Evolutionary conservation across 2,888 invertebrate species (phyloP).

Genomic region (Polydrusus tereticollis): DNA sequence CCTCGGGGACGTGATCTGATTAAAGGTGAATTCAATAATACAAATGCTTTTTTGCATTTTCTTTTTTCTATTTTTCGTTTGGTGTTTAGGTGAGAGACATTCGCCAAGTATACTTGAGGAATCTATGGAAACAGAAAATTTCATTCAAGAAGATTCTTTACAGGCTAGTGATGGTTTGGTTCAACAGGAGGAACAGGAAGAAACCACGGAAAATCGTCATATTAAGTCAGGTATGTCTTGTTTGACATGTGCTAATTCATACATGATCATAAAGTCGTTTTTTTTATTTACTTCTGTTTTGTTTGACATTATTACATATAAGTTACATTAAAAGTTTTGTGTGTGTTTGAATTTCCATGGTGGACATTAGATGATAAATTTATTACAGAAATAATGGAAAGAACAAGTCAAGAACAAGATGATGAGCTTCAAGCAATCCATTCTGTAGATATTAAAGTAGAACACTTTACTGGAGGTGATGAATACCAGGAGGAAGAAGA

Average conservation of each 20-base stretch:
- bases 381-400: not conserved
- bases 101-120: not conserved
- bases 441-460: not conserved
- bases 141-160: not conserved
- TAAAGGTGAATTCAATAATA: not conserved
- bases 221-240: slow-evolving; percentile 11
- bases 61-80: not conserved
- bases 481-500: not conserved
- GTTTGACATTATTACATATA: no score
- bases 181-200: not conserved
- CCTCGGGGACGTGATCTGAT: not conserved
- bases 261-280: no score
- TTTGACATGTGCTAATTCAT: no score
- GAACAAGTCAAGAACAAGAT: not conserved
- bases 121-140: not conserved
- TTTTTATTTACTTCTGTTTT: no score
- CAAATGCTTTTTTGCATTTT: no score
- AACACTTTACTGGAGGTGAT: not conserved
- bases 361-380: not conserved
- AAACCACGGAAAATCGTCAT: not conserved
- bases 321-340: no score
- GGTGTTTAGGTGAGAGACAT: not conserved
- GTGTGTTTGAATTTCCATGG: no score
- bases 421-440: not conserved
- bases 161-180: not conserved